Evolutionary conservation across 1,140 invertebrate genomes (phyloP).

Genomic region (Calephelis virginiensis): DNA sequence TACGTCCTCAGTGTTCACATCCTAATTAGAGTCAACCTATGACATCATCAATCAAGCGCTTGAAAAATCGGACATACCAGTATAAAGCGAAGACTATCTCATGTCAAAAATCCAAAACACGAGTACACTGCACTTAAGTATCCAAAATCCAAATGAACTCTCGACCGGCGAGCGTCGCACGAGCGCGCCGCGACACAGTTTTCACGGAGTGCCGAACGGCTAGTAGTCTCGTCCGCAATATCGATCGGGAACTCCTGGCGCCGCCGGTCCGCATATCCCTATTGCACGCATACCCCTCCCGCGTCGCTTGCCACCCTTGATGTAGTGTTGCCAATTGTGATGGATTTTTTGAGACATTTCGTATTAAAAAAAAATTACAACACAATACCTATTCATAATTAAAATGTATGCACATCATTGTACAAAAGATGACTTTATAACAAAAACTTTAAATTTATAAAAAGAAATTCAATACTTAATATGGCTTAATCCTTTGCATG

Average conservation of each 20-base stretch:
- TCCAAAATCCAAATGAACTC: constrained; percentile 37
- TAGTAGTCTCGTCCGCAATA: constrained; percentile 42
- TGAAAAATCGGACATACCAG: constrained; percentile 44
- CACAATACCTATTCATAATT: too few relatives aligned
- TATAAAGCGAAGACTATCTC: constrained; percentile 53
- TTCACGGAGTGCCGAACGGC: constrained; percentile 39
- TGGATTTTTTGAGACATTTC: constrained; percentile 4
- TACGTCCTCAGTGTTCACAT: constrained; percentile 19
- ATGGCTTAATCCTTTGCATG: too few relatives aligned
- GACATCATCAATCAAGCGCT: constrained; percentile 53
- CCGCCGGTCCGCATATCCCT: constrained; percentile 71
- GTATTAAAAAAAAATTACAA: neutral
- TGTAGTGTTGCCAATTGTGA: neutral
- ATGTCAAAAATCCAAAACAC: constrained; percentile 55
- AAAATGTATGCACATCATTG: too few relatives aligned
- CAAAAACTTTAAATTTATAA: too few relatives aligned
- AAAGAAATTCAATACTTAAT: too few relatives aligned
- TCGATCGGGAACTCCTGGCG: constrained; percentile 68
- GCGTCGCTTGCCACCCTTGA: constrained; percentile 30
- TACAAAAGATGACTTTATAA: too few relatives aligned
- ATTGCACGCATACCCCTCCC: constrained; percentile 66
- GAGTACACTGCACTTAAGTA: constrained; percentile 51
- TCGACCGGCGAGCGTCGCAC: constrained; percentile 39
- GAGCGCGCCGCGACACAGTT: constrained; percentile 53
- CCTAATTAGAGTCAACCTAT: constrained; percentile 39